Evolutionary conservation across 1,140 invertebrate genomes (phyloP).

Genomic region (Thrips palmi): DNA sequence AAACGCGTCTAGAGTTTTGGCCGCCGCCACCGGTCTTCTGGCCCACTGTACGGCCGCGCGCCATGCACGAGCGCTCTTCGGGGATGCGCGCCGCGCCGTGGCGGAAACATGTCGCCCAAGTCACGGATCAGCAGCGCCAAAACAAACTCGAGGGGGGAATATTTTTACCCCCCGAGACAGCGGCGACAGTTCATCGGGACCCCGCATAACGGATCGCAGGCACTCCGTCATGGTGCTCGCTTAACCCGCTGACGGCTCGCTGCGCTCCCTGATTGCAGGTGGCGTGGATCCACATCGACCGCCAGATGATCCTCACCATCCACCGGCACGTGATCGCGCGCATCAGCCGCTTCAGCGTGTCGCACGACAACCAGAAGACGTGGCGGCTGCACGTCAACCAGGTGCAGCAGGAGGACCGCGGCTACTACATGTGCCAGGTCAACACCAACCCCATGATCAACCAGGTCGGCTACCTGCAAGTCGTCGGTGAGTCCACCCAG

Average conservation of each 20-base stretch:
- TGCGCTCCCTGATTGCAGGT: constrained; percentile 39
- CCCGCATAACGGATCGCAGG: not conserved
- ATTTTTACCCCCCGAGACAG: too few species aligned
- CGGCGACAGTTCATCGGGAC: not conserved
- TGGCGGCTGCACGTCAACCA: constrained; percentile 75
- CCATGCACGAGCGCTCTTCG: too few species aligned
- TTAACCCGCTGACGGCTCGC: not conserved
- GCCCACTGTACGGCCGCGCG: too few species aligned
- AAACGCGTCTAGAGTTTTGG: too few species aligned
- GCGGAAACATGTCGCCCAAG: too few species aligned
- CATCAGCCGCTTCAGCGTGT: constrained; percentile 69
- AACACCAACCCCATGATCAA: constrained; percentile 94
- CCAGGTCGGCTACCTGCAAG: constrained; percentile 82
- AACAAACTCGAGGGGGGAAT: too few species aligned
- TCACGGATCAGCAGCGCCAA: too few species aligned
- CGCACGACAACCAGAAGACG: constrained; percentile 78
- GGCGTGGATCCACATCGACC: constrained; percentile 83
- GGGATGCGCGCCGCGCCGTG: too few species aligned
- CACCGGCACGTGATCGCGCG: constrained; percentile 77
- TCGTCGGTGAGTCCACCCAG: constrained; percentile 57
- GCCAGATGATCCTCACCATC: constrained; percentile 85
- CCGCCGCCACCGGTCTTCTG: too few species aligned
- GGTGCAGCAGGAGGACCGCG: constrained; percentile 73
- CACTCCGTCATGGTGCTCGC: constrained; percentile 9
- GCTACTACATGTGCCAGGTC: constrained; percentile 84